Conservation (phyloP, 2,797 vertebrate species). For the Parauchenoglanis punctatus region DNA sequence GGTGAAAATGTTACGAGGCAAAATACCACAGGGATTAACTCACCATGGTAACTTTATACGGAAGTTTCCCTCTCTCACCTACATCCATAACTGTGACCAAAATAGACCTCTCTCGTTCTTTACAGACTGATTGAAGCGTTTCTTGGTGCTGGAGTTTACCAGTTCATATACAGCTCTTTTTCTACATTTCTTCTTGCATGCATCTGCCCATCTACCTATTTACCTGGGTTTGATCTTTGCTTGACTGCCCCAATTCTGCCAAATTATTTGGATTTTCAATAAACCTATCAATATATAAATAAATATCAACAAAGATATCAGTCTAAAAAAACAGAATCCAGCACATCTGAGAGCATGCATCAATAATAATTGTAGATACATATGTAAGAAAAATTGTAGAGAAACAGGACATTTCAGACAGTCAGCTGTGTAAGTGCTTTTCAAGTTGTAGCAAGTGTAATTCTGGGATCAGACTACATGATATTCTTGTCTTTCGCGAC, state of each 20-base stretch:
- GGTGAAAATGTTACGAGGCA: not conserved
- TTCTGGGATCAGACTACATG: too few relatives aligned
- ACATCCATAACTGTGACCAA: slow-evolving; percentile 14
- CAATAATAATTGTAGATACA: not conserved
- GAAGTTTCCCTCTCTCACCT: not conserved
- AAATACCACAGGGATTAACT: slow-evolving; percentile 15
- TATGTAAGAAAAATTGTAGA: not conserved
- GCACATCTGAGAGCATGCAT: not conserved
- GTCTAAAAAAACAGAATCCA: not conserved
- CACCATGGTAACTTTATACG: not conserved
- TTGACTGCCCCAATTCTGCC: not conserved
- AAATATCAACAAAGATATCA: too few relatives aligned
- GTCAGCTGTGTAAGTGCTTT: not conserved
- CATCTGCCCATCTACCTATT: not conserved
- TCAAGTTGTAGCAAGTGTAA: not conserved
- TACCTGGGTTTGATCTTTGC: not conserved
- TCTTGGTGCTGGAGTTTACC: not conserved
- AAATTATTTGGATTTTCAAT: not conserved
- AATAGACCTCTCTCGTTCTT: not conserved
- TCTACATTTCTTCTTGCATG: not conserved
- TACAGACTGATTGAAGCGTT: not conserved
- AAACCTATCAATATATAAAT: not conserved
- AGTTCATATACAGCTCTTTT: not conserved
- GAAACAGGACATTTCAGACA: not conserved
- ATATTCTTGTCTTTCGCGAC: too few relatives aligned